Percentiles rank a stretch among this genome's conserved stretches.
These are phyloP conservation scores for Drosophila leontia DNA, from an alignment of 1,140 invertebrate species.

Conservation along the genomic window DNA sequence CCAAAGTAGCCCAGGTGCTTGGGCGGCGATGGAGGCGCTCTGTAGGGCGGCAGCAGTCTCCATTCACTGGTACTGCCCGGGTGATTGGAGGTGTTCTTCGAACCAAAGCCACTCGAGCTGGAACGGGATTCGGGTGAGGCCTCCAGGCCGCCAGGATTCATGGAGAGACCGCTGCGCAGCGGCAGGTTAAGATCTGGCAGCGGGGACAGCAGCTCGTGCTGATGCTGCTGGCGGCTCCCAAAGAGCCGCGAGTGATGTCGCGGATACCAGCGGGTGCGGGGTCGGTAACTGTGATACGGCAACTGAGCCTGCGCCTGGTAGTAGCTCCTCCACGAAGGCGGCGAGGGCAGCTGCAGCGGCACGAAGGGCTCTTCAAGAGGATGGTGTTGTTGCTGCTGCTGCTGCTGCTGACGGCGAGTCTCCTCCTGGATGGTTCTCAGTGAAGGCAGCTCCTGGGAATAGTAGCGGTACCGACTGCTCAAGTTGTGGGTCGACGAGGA, in stretches of 20 bases:
- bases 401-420: slow-evolving; percentile 81
- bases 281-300: slow-evolving; percentile 85
- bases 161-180: slow-evolving; percentile 70
- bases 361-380: slow-evolving; percentile 85
- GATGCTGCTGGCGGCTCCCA: slow-evolving; percentile 88
- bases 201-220: slow-evolving; percentile 87
- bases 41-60: slow-evolving; percentile 90
- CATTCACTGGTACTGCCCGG: slow-evolving; percentile 90
- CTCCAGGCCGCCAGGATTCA: slow-evolving; percentile 85
- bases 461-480: slow-evolving; percentile 87
- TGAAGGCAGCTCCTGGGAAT: slow-evolving; percentile 91
- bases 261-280: slow-evolving; percentile 87
- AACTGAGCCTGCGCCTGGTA: slow-evolving; percentile 80
- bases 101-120: slow-evolving; percentile 94
- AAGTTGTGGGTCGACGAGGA: slow-evolving; percentile 88
- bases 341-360: slow-evolving; percentile 87
- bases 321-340: slow-evolving; percentile 85
- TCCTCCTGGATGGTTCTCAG: slow-evolving; percentile 91
- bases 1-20: slow-evolving; percentile 66
- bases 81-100: slow-evolving; percentile 95
- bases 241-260: slow-evolving; percentile 87
- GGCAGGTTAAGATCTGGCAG: slow-evolving; percentile 85
- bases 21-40: slow-evolving; percentile 88
- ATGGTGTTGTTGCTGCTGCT: slow-evolving; percentile 40
- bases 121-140: slow-evolving; percentile 94